Base-by-base conservation (phyloP, 2,888 invertebrate genomes). In the Drosophila stalkeri region DNA sequence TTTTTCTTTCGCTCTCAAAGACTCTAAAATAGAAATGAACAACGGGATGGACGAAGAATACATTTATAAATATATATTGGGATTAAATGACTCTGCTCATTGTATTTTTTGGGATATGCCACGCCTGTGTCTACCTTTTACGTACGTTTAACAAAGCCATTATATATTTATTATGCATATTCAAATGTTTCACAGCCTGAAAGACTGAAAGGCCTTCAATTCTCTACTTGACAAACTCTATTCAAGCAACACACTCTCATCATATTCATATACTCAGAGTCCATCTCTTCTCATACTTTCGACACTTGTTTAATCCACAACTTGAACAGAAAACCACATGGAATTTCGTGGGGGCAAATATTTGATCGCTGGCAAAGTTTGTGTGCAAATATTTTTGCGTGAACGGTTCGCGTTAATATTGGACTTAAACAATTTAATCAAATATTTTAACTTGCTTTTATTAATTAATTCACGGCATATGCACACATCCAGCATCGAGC, bases 381-480 rank as follows among this genome's bases (percentile, higher is more conserved):
- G 61, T 23, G 23, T 18, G 46, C 55, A 77, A 77, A 77, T 71
- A 75, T 69, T 69, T 67, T 47, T 46, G 55, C n/a, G 3, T 39
- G 37, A 33, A 20, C 33, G 47, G 31, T 27, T 49, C 33, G 20
- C 47, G 62, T 70, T 73, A 74, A 79, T 82, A 81, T 83, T 81
- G 81, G 72, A 35, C 73, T 71, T 75, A 27, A 64, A 69, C 75
- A 76, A 76, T 80, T 78, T 80, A 75, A 82, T 80, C 78, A 84
- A 83, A 83, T 84, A 84, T 84, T 82, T 84, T 75, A 75, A 77
- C 70, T 64, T 65, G 64, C 49, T 80, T 82, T 81, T 75, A 79
- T 83, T 81, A 80, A 83, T 83, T 81, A 78, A 83, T 81, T 71
- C 62, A 39, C 55, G 47, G 35, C 70, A 65, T 64, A 61, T 72